phyloP scores from a whole-genome alignment of 2,113 vertebrate species.

The Cettia cetti region DNA sequence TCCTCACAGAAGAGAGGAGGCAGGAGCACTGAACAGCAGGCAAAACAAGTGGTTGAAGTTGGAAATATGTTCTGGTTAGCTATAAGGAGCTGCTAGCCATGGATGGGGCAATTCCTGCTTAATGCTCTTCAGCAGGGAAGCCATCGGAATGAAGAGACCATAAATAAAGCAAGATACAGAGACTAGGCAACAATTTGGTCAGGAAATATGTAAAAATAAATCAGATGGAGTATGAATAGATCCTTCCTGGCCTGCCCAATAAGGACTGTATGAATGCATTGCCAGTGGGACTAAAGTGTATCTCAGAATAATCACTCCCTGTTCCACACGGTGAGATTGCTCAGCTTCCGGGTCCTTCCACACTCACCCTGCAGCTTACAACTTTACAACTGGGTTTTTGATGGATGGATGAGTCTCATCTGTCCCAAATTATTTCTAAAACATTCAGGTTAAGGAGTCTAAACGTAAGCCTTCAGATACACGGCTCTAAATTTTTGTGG shows the following conservation, averaged over 20 bases:
- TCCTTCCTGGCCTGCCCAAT: not conserved
- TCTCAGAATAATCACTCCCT: not conserved
- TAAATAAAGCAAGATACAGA: not conserved
- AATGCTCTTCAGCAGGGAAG: rapidly evolving
- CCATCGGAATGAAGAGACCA: not conserved
- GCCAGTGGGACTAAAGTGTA: rapidly evolving
- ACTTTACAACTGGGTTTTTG: not conserved
- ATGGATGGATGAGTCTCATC: not conserved
- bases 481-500: not conserved
- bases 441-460: not conserved
- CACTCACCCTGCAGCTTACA: not conserved
- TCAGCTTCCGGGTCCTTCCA: not conserved
- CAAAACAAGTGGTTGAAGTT: rapidly evolving
- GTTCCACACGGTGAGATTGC: not conserved
- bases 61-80: not conserved
- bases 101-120: not conserved
- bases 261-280: not conserved
- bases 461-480: not conserved
- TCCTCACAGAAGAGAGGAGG: not conserved
- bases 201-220: not conserved
- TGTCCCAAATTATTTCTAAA: not conserved
- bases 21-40: not conserved
- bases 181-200: not conserved
- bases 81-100: not conserved
- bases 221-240: not conserved